phyloP scores from a whole-genome alignment of 2,888 invertebrate species.

The Ephialtes manifestator region DNA sequence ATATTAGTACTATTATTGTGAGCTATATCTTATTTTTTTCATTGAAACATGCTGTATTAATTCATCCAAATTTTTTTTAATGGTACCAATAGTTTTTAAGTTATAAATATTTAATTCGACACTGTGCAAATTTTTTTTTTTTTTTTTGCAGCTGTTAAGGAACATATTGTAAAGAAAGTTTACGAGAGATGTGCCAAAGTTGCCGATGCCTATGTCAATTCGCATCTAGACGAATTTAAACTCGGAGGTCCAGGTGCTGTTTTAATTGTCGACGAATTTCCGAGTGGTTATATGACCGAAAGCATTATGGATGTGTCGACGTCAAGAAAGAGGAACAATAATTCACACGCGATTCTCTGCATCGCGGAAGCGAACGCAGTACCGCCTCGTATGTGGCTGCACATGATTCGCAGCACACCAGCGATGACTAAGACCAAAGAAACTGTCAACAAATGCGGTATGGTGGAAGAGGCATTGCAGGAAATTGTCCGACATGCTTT shows the following conservation, averaged over 20 bases:
- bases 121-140: too few species aligned
- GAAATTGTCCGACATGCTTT: slow-evolving; percentile 82
- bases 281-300: slow-evolving; percentile 88
- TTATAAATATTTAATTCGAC: too few species aligned
- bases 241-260: slow-evolving; percentile 89
- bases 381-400: slow-evolving; percentile 86
- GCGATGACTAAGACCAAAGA: slow-evolving; percentile 79
- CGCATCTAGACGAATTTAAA: slow-evolving; percentile 86
- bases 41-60: too few species aligned
- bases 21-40: too few species aligned
- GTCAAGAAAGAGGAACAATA: slow-evolving; percentile 86
- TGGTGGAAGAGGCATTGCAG: slow-evolving; percentile 84
- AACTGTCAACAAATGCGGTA: slow-evolving; percentile 76
- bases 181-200: slow-evolving; percentile 88
- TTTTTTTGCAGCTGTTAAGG: slow-evolving; percentile 87
- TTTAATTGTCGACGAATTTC: slow-evolving; percentile 90
- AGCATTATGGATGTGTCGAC: slow-evolving; percentile 86
- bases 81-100: too few species aligned
- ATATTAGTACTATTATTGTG: too few species aligned
- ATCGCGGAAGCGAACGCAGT: slow-evolving; percentile 88
- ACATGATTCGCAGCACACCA: slow-evolving; percentile 82
- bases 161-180: slow-evolving; percentile 87
- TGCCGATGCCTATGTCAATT: slow-evolving; percentile 86
- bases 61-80: too few species aligned
- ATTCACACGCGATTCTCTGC: slow-evolving; percentile 89